phyloP scores from a whole-genome alignment of 2,888 invertebrate genomes.

The Mesochorus sp. region DNA sequence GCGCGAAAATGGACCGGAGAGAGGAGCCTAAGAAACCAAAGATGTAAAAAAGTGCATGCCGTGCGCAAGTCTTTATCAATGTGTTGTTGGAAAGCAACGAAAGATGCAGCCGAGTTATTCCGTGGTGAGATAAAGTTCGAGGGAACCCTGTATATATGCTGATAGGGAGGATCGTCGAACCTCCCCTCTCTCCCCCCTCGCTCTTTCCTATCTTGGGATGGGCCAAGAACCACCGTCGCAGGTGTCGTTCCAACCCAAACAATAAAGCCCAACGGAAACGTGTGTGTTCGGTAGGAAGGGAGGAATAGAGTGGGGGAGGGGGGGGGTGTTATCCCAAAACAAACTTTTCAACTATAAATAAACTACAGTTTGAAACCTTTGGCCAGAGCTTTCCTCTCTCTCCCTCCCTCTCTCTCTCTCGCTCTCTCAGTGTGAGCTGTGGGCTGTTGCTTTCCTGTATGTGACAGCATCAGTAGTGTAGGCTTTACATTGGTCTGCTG shows the following conservation, averaged over 20 bases:
- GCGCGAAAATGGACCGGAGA: conserved; percentile 40
- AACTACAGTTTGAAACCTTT: conserved; percentile 72
- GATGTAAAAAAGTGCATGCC: not conserved
- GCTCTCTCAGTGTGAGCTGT: not conserved
- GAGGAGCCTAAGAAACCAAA: conserved; percentile 1
- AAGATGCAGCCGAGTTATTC: conserved; percentile 36
- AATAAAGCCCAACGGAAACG: conserved; percentile 10
- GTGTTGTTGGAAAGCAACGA: conserved; percentile 2
- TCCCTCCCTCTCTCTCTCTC: not conserved
- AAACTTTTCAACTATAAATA: conserved; percentile 74
- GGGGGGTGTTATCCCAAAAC: conserved; percentile 28
- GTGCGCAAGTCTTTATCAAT: not conserved
- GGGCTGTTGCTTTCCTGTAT: too few relatives aligned
- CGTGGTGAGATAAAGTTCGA: conserved; percentile 71
- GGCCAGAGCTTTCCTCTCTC: conserved; percentile 26
- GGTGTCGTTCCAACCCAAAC: conserved; percentile 52
- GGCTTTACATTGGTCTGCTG: conserved; percentile 14
- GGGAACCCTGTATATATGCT: conserved; percentile 67
- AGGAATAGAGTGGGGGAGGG: not conserved
- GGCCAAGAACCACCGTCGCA: conserved; percentile 58
- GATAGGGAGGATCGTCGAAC: conserved; percentile 62
- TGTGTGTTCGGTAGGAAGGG: too few relatives aligned
- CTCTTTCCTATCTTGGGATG: not conserved
- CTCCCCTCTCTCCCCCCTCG: not conserved
- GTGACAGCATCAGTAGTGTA: not conserved